phyloP scores from a whole-genome alignment of 2,888 invertebrate species.

The Leptogaster cylindrica region DNA sequence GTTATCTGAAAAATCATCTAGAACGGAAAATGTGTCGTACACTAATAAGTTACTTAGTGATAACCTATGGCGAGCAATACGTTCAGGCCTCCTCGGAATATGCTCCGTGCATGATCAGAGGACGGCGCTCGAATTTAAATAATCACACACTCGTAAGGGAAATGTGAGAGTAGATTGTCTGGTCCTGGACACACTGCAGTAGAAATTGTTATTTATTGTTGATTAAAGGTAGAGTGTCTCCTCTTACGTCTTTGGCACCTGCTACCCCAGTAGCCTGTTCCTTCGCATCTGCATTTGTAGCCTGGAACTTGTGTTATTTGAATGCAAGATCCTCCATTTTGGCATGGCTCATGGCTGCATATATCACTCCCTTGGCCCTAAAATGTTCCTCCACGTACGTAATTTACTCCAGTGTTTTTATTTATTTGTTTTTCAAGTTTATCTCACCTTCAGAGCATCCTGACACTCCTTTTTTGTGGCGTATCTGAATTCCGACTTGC shows the following conservation, averaged over 20 bases:
- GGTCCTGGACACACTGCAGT: constrained; percentile 46
- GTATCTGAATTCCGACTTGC: constrained; percentile 68
- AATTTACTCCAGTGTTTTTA: constrained; percentile 26
- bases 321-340: constrained; percentile 68
- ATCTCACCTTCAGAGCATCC: constrained; percentile 66
- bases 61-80: constrained; percentile 21
- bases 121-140: constrained; percentile 41
- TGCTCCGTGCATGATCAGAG: neutral
- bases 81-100: neutral
- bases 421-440: neutral
- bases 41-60: constrained; percentile 30
- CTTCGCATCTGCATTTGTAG: constrained; percentile 69
- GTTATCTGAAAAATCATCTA: constrained; percentile 30
- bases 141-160: constrained; percentile 48
- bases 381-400: no score
- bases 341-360: constrained; percentile 68
- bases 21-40: constrained; percentile 33
- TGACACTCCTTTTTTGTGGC: constrained; percentile 66
- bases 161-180: constrained; percentile 36
- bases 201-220: no score
- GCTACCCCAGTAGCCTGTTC: constrained; percentile 65
- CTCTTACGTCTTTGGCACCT: constrained; percentile 48
- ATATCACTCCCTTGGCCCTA: constrained; percentile 65
- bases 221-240: neutral
- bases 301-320: constrained; percentile 68